Evolutionary conservation across 2,888 invertebrate species (phyloP), one percentile per base, ranked within the genome.

Genomic region (Timema cristinae): DNA sequence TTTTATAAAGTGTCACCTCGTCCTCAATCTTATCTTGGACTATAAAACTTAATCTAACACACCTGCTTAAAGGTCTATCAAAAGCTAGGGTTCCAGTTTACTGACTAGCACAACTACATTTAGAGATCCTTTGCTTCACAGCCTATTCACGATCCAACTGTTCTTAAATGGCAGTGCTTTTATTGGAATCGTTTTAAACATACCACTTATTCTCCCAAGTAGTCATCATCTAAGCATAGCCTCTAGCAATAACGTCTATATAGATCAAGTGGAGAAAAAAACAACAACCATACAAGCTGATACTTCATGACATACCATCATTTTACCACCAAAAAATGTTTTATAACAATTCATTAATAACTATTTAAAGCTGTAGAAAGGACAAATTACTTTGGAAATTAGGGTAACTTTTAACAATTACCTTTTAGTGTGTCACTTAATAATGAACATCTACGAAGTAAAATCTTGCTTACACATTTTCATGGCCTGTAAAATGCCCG

Each of bases 301-400:
- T 32, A 32, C 32, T 32, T 32, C 32, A 32, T 32, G 32, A 32
- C 32, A 32, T 32, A 32, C 32, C 7, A 59, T n/a, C 32, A n/a
- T 59, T n/a, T n/a, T 56, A 4, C 32, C 59, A 16, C 59, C 59
- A 13, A 9, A 59, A 63, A 13, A 13, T 63, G 32, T 63, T n/a
- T 15, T 63, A 63, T 11, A 63, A 63, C 63, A 63, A 63, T 32
- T 47, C 47, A 63, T 63, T 63, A 63, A 32, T 48, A 51, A 32
- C 32, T 67, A 69, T 71, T 72, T 73, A 72, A 73, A 73, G 73
- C 73, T 73, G 72, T 71, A 72, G 70, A 73, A 70, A 70, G 71
- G 73, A 69, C 70, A 66, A 67, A 70, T 72, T 69, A 69, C 51
- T 47, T 59, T 47, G 71, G 51, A 72, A 69, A 54, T 49, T 49